Evolutionary conservation across 2,888 invertebrate species (phyloP).

Genomic region (Gisinianus flammeolus): DNA sequence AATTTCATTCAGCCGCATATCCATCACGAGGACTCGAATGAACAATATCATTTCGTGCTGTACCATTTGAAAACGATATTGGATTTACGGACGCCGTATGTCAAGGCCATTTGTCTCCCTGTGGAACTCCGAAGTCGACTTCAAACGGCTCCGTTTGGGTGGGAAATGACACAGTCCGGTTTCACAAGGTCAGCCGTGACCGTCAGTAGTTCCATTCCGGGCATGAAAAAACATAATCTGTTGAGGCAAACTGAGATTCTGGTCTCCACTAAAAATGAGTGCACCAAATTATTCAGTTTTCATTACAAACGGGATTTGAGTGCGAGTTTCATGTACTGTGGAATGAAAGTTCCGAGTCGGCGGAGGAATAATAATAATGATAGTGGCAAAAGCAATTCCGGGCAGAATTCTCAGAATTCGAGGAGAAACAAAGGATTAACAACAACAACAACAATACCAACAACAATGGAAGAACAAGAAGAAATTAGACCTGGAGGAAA

Average conservation of each 20-base stretch:
- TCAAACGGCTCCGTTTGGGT: no score
- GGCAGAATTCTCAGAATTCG: background rate
- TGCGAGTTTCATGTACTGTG: background rate
- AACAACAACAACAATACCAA: background rate
- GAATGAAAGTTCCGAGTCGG: no score
- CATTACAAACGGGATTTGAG: background rate
- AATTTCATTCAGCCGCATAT: conserved; percentile 1
- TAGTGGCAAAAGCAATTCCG: background rate
- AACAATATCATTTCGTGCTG: conserved; percentile 1
- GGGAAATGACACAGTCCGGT: background rate
- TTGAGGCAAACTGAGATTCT: background rate
- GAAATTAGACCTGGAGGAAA: background rate
- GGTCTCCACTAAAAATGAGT: background rate
- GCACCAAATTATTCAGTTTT: background rate
- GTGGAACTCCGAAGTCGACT: background rate
- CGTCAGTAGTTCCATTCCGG: background rate
- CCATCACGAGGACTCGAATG: background rate
- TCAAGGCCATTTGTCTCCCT: background rate
- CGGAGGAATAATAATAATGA: no score
- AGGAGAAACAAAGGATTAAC: background rate
- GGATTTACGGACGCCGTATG: conserved; percentile 16
- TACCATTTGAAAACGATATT: conserved; percentile 19
- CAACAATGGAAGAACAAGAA: background rate
- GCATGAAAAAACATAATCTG: no score
- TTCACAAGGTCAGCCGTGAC: background rate